Evolutionary conservation across 2,797 vertebrate genomes (phyloP), one percentile per base, ranked within the genome.

Genomic region (Sebastes glaucus): DNA sequence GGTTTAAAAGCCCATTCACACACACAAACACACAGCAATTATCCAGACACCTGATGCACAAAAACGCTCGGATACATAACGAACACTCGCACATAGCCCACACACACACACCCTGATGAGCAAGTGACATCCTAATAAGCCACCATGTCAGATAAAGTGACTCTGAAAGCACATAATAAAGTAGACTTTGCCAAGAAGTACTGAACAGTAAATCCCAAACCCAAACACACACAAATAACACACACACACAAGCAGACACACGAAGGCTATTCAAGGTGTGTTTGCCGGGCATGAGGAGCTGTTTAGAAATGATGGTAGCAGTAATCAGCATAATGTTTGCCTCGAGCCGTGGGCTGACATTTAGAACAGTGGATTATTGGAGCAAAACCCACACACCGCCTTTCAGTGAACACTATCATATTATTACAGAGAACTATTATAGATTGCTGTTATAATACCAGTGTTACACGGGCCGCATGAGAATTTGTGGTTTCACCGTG

Each of bases 251-350:
- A 10, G 71, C 18, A 16, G 59, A 83, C 52, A 83, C 46, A 88
- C 62, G 79, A 38, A 80, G 65, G 78, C 80, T 65, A 77, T 61
- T 82, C 61, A 85, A 89, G 87, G 77, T 85, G 82, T 83, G 83
- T 88, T 83, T 89, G 77, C 77, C 11, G n/a, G 85, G 71, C 63
- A 83, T 28, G 79, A 77, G 56, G 76, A 83, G 79, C 84, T 90
- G 76, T 85, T 90, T 84, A 80, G 79, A 87, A 85, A 87, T 75
- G 83, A 89, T 71, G 85, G 84, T 71, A 76, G 82, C 74, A 75
- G 84, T 89, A 92, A 93, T 92, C 89, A 93, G 83, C 82, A 72
- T 90, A 90, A 85, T 91, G 86, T 82, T 86, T 83, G 91, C 90
- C 85, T 81, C 10, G 71, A 93, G 91, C 87, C 42, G 52, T 61